phyloP scores from a whole-genome alignment of 2,888 invertebrate genomes.

The Acanthosepion esculentum region DNA sequence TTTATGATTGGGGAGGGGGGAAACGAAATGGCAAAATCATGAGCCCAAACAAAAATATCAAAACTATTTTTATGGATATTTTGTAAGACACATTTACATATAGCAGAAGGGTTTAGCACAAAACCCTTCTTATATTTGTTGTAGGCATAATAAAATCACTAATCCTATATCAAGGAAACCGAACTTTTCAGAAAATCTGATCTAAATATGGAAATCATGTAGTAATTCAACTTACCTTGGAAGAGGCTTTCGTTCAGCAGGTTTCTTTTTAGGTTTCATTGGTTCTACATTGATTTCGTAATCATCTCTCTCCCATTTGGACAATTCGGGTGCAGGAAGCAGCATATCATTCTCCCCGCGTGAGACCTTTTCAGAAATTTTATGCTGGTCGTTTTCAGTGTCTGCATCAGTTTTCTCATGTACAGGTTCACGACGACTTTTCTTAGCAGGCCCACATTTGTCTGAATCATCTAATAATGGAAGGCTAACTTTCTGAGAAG shows the following conservation, averaged over 20 bases:
- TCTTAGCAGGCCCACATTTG: neutral
- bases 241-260: constrained; percentile 79
- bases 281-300: constrained; percentile 55
- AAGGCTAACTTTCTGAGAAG: neutral
- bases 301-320: constrained; percentile 91
- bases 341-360: constrained; percentile 60
- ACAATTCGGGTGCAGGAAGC: constrained; percentile 81
- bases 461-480: neutral
- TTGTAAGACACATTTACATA: too few relatives aligned
- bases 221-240: constrained; percentile 80
- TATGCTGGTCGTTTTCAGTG: constrained; percentile 46
- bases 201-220: too few relatives aligned
- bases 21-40: too few relatives aligned
- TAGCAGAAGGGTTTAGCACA: too few relatives aligned
- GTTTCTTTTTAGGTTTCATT: constrained; percentile 74
- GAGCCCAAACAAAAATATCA: too few relatives aligned
- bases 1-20: too few relatives aligned
- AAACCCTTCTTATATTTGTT: too few relatives aligned
- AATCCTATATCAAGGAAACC: too few relatives aligned
- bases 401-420: constrained; percentile 46
- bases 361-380: constrained; percentile 15
- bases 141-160: too few relatives aligned
- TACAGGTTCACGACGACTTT: constrained; percentile 35
- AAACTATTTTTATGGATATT: too few relatives aligned
- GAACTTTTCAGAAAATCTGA: too few relatives aligned